phyloP scores from a whole-genome alignment of 2,113 vertebrate genomes.

The Ammodytes marinus region DNA sequence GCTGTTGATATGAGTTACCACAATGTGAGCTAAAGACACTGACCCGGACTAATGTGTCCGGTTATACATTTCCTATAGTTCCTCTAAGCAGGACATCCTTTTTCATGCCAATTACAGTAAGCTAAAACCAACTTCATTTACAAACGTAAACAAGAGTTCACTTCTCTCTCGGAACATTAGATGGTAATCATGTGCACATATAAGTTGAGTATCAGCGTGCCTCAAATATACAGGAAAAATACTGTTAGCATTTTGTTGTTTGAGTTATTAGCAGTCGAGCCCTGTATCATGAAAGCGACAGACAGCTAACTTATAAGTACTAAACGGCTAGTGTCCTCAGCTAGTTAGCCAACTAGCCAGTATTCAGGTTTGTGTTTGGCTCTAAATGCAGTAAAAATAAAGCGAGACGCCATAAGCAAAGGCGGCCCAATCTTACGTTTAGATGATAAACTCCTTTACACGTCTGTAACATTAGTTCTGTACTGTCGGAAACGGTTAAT shows the following conservation, averaged over 20 bases:
- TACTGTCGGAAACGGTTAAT: neutral
- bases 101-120: no score
- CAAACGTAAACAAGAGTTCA: neutral
- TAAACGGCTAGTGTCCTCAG: neutral
- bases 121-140: neutral
- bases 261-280: neutral
- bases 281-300: neutral
- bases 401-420: no score
- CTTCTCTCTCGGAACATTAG: neutral
- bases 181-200: neutral
- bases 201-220: no score
- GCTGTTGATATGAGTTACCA: no score
- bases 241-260: neutral
- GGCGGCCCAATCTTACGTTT: rapidly evolving
- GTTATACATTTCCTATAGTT: no score
- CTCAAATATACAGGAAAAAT: no score
- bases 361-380: neutral
- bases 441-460: no score
- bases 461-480: neutral
- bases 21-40: no score
- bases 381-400: neutral
- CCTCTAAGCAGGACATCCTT: no score
- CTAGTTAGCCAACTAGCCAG: constrained; percentile 21
- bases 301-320: neutral
- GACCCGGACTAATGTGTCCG: no score